Evolutionary conservation across 2,797 vertebrate genomes (phyloP).

Genomic region (Lacerta agilis): DNA sequence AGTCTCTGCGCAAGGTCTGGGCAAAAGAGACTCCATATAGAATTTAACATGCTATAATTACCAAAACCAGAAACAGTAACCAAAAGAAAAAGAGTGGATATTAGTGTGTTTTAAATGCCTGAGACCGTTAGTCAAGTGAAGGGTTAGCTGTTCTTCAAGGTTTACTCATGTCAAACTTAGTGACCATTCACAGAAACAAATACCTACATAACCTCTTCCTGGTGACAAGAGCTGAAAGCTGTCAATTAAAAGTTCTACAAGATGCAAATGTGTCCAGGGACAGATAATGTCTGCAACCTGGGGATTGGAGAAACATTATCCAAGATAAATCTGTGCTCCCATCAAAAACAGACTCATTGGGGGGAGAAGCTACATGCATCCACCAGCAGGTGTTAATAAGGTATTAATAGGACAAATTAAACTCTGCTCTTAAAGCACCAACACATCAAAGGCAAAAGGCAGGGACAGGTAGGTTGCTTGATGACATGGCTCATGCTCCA

Average conservation of each 20-base stretch:
- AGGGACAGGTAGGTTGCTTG: not conserved
- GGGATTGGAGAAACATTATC: constrained; percentile 18
- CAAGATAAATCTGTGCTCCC: not conserved
- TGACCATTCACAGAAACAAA: constrained; percentile 56
- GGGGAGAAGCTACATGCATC: not conserved
- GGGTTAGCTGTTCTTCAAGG: constrained; percentile 59
- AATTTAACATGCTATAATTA: constrained; percentile 80
- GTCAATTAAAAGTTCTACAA: constrained; percentile 17
- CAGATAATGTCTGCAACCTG: not conserved
- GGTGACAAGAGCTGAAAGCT: constrained; percentile 42
- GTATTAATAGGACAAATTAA: not conserved
- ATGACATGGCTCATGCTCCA: not conserved
- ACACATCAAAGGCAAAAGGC: not conserved
- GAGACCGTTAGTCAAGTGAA: constrained; percentile 39
- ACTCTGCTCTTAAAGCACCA: not conserved
- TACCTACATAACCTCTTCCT: constrained; percentile 20
- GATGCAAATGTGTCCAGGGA: constrained; percentile 39
- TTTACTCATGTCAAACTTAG: constrained; percentile 59
- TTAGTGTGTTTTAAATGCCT: constrained; percentile 64
- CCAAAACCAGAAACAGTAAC: constrained; percentile 57
- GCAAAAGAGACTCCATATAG: constrained; percentile 65
- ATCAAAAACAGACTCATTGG: constrained; percentile 36
- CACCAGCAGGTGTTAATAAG: not conserved
- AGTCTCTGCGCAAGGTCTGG: constrained; percentile 81
- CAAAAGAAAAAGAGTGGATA: constrained; percentile 14